Conservation (phyloP, 2,888 invertebrate species). For the Erebia palarica region DNA sequence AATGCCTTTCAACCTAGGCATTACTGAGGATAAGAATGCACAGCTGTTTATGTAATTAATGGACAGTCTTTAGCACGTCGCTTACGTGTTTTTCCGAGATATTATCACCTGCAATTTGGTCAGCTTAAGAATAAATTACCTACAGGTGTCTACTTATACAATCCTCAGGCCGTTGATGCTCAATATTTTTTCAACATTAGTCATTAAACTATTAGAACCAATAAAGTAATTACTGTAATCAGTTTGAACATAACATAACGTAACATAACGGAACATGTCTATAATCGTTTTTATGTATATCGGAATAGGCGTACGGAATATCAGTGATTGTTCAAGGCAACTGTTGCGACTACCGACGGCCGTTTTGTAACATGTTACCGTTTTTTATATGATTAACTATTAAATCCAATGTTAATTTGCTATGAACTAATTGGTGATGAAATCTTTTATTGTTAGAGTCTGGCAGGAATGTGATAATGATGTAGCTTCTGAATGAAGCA, state of each 20-base stretch:
- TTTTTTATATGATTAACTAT: constrained; percentile 26
- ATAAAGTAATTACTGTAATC: constrained; percentile 75
- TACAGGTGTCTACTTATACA: background rate
- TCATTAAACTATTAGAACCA: constrained; percentile 55
- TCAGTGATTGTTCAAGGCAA: constrained; percentile 33
- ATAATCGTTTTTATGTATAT: constrained; percentile 46
- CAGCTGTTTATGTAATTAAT: too few relatives aligned
- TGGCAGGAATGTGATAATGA: background rate
- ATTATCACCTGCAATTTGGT: too few relatives aligned
- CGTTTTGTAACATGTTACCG: constrained; percentile 31
- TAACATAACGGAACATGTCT: constrained; percentile 65
- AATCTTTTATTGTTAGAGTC: constrained; percentile 15
- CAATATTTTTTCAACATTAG: constrained; percentile 41
- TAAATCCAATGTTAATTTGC: constrained; percentile 28
- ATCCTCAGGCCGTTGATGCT: background rate
- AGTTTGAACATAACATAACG: constrained; percentile 60
- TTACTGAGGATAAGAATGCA: too few relatives aligned
- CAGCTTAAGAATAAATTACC: too few relatives aligned
- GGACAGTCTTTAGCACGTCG: too few relatives aligned
- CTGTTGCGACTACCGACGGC: constrained; percentile 26
- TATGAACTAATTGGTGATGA: constrained; percentile 21
- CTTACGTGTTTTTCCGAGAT: too few relatives aligned
- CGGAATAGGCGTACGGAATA: constrained; percentile 33
- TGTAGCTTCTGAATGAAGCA: background rate
- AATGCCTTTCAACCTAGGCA: too few relatives aligned